Evolutionary conservation across 2,797 vertebrate genomes (phyloP), one percentile per base, ranked within the genome.

Genomic region (Gymnopithys bicolor): DNA sequence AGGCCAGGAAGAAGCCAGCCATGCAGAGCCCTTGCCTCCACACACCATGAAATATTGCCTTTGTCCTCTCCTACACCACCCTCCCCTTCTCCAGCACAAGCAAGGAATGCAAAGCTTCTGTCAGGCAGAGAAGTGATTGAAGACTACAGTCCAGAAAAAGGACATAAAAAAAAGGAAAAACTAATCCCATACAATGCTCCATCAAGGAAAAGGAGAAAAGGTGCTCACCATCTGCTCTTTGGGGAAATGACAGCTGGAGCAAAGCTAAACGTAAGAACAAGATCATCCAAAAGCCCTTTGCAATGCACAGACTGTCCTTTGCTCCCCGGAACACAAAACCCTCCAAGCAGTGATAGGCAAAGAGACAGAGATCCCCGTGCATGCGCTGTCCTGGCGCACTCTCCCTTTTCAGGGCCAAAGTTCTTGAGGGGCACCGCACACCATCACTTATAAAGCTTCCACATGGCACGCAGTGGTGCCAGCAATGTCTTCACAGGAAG

Each of bases 311-410:
- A 23, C 49, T 75, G n/a, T 53, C 49, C 15, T 58, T 45, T 73
- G 41, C 51, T 85, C 46, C 28, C 30, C 24, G 33, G 21, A 68
- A 45, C 23, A 28, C 0, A 1, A 62, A 45, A 48, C 10, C 27
- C 41, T 62, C 43, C 3, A 1, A 6, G 15, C n/a, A 63, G 55
- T 2, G 3, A 66, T 41, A 46, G 37, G 35, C 2, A 2, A 37
- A 83, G n/a, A 28, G 9, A 68, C 41, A 60, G 55, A 88, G 33
- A 51, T 23, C 28, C 7, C 22, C 7, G 8, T 0, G 0, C 9
- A 24, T 0, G 1, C 10, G 2, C 43, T 7, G 5, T 48, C 22
- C 19, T 1, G 0, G 15, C 0, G 0, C 39, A 18, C 0, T 24
- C 27, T 41, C 15, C n/a, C 27, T 86, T 11, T 14, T 67, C 28